Percentiles rank a stretch among this genome's conserved stretches.
Conservation (phyloP, 1,140 invertebrate genomes). For the Bradysia coprophila region DNA sequence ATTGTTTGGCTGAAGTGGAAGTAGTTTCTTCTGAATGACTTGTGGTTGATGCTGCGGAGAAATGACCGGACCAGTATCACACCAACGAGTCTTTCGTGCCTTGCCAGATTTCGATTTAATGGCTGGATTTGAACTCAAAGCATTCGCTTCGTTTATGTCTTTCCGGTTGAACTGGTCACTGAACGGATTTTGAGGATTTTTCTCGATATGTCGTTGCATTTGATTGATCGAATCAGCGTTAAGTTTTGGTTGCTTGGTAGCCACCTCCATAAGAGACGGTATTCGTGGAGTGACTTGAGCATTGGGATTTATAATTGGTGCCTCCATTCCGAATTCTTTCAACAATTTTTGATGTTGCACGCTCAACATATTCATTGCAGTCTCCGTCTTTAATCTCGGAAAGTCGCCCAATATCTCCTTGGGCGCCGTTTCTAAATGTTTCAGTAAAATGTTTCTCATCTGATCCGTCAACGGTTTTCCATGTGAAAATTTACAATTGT, state of each 20-base stretch:
- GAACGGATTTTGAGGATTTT: no score
- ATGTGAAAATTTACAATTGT: slow-evolving; percentile 87
- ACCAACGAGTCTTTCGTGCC: slow-evolving; percentile 40
- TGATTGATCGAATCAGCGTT: not conserved
- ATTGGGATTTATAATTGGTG: not conserved
- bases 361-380: slow-evolving; percentile 49
- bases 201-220: not conserved
- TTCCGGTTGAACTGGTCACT: no score
- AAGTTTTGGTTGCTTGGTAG: slow-evolving; percentile 13
- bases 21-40: slow-evolving; percentile 2
- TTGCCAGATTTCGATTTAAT: slow-evolving; percentile 21
- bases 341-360: slow-evolving; percentile 43
- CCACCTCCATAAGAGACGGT: slow-evolving; percentile 17
- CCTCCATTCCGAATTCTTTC: slow-evolving; percentile 26
- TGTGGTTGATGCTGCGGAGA: not conserved
- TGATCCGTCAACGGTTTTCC: slow-evolving; percentile 58
- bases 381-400: slow-evolving; percentile 55
- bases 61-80: slow-evolving; percentile 20
- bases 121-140: no score
- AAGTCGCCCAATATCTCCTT: slow-evolving; percentile 80
- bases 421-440: slow-evolving; percentile 77
- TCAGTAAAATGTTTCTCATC: slow-evolving; percentile 44
- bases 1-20: not conserved
- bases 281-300: slow-evolving; percentile 7
- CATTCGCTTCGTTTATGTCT: no score